Evolutionary conservation across 2,797 vertebrate species (phyloP).

Genomic region (Phyllotis vaccarum): DNA sequence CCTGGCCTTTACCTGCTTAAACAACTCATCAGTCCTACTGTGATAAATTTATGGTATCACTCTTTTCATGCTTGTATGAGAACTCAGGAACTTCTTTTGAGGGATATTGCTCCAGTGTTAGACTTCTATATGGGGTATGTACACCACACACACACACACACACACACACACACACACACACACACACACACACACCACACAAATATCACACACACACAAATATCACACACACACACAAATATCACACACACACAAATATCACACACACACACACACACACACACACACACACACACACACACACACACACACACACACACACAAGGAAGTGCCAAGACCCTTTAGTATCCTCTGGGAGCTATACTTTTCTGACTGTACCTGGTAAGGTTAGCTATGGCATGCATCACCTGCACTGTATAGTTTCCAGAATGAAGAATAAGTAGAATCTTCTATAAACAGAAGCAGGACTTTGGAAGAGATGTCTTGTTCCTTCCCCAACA

Average conservation of each 20-base stretch:
- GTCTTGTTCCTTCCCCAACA: rapidly evolving
- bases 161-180: not conserved
- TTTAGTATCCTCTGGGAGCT: not conserved
- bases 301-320: not conserved
- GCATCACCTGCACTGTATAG: not conserved
- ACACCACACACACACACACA: too few relatives aligned
- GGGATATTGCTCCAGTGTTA: not conserved
- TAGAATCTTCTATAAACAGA: not conserved
- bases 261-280: not conserved
- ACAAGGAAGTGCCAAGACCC: not conserved
- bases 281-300: too few relatives aligned
- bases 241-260: too few relatives aligned
- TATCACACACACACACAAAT: not conserved
- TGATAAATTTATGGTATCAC: too few relatives aligned
- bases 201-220: not conserved
- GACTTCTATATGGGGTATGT: rapidly evolving
- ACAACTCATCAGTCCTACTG: not conserved
- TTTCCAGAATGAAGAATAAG: not conserved
- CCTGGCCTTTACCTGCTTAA: not conserved
- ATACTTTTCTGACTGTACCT: not conserved
- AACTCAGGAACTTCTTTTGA: not conserved
- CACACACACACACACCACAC: too few relatives aligned
- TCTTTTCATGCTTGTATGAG: not conserved
- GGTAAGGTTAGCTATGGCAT: not conserved
- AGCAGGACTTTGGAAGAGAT: rapidly evolving